Base-by-base conservation (phyloP, 1,140 invertebrate genomes). In the Musca domestica region DNA sequence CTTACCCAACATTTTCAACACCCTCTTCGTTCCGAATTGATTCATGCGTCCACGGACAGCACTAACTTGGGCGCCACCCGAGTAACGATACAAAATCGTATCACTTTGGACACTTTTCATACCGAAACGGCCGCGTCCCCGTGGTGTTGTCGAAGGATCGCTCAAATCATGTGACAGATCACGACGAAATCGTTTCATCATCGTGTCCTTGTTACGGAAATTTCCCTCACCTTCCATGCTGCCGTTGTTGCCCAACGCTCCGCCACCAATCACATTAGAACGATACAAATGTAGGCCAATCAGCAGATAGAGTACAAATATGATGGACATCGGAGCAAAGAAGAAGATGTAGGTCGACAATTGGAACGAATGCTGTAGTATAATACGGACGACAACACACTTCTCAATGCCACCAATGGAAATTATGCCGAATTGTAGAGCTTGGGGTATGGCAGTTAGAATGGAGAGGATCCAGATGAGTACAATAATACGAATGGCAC, bases 361-460 rank as follows among this genome's bases (percentile, higher is more conserved):
- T 73, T 90, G 86, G 74, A 92, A 92, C 49, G 88, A 84, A 77
- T 90, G 86, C 48, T 87, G 81, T 4, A 85, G 78, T 2, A 85
- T 78, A 2, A 86, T 83, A 6, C 85, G 83, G 30, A 85, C 85
- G 46, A 87, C 81, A 2, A 85, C 84, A 70, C 88, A 89, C 22
- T 82, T 84, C 56, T 83, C 86, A 12, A 75, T 71, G 0, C 74
- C 74, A 4, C 72, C 74, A 22, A 83, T 82, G n/a, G 87, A 83
- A 22, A 92, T 84, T 14, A 91, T 82, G 1, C 90, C 90, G 68
- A 92, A 91, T 71, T 91, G 90, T 41, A 90, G 87, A 0, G 90
- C 91, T 77, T 91, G 89, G 0, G 95, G 95, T 49, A 95, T 83
- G 2, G 95, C 95, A 14, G 90, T 87, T 46, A 89, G 83, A 15